Evolutionary conservation across 2,888 invertebrate species (phyloP), one percentile per base, ranked within the genome.

Genomic region (Euspilapteryx auroguttella): DNA sequence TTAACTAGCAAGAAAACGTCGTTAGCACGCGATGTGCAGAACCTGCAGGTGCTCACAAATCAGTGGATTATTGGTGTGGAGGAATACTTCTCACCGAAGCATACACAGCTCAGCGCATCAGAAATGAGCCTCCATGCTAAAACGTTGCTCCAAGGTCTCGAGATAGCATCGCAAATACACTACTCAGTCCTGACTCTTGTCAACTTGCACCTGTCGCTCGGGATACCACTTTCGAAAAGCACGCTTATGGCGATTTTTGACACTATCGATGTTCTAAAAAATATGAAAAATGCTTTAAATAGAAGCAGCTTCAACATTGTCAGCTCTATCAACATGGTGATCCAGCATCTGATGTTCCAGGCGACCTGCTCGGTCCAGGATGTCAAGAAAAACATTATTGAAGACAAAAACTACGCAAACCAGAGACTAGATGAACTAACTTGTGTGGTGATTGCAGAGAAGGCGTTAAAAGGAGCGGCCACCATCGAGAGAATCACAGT

Each of bases 271-370:
- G 77, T 90, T 34, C 61, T 94, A 21, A 91, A 92, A 65, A 80
- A 85, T 15, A 77, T 94, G 36, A 84, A 87, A 47, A 79, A 82
- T 37, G 81, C 81, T 9, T 86, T 89, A 41, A 79, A 81, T 30
- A 73, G 83, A 21, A 81, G 90, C 49, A 79, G 83, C 26, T 76
- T 85, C 35, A 76, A 83, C 37, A 80, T 94, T 28, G 80, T 86
- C 12, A 85, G 86, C 45, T 83, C 87, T 8, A 78, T 87, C 29
- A 82, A 85, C 42, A 85, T 91, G 55, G 83, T 91, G 25, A 62
- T 86, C 10, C 94, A 94, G 47, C 88, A 92, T 61, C 73, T 91
- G 24, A 79, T 84, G 38, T 88, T 88, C 55, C 87, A 87, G 56
- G 81, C 86, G 5, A 68, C 90, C 24, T 78, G 79, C 25, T 78